A percentile compares a stretch with the other conserved stretches of the same genome.
Evolutionary conservation across 2,113 vertebrate genomes (phyloP).

Genomic region (Sardina pilchardus): DNA sequence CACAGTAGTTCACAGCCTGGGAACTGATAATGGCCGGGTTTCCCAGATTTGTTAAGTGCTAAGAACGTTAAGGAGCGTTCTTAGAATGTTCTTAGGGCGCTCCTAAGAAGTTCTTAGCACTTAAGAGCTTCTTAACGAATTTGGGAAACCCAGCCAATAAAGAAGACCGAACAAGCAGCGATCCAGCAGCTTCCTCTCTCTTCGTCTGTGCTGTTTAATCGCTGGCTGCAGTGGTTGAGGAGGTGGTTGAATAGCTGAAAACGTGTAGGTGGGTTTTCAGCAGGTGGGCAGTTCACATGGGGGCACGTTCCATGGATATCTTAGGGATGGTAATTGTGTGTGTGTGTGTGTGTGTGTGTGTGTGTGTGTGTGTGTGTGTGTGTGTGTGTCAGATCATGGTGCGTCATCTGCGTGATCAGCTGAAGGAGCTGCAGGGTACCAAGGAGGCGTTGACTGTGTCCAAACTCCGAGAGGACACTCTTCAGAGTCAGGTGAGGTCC

Average conservation of each 20-base stretch:
- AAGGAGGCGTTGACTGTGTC: slow-evolving; percentile 79
- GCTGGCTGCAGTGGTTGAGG: background rate
- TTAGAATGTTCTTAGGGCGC: too few species aligned
- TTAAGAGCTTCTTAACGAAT: too few species aligned
- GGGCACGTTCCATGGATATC: background rate
- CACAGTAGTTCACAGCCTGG: too few species aligned
- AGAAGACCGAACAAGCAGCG: too few species aligned
- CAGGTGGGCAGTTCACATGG: background rate
- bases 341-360: slow-evolving; percentile 19
- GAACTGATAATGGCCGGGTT: too few species aligned
- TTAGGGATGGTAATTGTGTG: background rate
- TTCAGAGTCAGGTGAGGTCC: slow-evolving; percentile 80
- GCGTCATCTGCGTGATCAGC: slow-evolving; percentile 83
- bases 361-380: background rate
- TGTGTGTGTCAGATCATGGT: slow-evolving; percentile 74
- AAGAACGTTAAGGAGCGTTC: too few species aligned
- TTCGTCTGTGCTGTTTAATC: too few species aligned
- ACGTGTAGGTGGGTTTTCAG: background rate
- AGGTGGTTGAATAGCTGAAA: background rate
- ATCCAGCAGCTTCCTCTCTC: too few species aligned
- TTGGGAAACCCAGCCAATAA: too few species aligned
- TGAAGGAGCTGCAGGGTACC: slow-evolving; percentile 74
- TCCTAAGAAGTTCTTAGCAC: too few species aligned
- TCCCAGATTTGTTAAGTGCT: too few species aligned
- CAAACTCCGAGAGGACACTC: slow-evolving; percentile 79